phyloP scores from a whole-genome alignment of 2,797 vertebrate species.

The Coranthus polyacanthus region DNA sequence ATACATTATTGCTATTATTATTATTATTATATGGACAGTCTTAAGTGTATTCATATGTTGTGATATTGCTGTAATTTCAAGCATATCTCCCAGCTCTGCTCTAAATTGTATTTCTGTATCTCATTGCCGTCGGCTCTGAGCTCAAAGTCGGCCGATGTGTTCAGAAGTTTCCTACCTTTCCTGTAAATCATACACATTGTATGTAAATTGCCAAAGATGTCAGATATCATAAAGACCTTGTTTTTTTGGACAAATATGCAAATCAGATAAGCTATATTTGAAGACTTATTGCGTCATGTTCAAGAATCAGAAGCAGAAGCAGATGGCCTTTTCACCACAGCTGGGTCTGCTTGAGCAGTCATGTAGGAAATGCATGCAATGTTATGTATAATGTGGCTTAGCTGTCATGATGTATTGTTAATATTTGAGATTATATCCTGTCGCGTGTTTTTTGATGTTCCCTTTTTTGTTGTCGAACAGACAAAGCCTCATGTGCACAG shows the following conservation, averaged over 20 bases:
- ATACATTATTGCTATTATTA: too few relatives aligned
- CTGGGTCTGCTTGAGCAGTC: constrained; percentile 57
- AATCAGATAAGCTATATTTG: constrained; percentile 8
- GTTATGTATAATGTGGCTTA: constrained; percentile 29
- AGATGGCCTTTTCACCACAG: constrained; percentile 46
- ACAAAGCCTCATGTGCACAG: too few relatives aligned
- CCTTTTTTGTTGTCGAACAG: too few relatives aligned
- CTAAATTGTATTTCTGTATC: too few relatives aligned
- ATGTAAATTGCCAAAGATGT: neutral
- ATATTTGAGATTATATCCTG: constrained; percentile 16
- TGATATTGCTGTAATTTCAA: neutral
- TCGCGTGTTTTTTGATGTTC: constrained; percentile 16
- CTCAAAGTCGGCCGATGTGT: neutral
- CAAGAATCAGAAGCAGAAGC: constrained; percentile 26
- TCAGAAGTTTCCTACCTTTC: neutral
- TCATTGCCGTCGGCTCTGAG: too few relatives aligned
- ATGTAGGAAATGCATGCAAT: constrained; percentile 36
- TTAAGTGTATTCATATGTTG: neutral
- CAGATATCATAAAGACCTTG: neutral
- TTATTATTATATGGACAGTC: too few relatives aligned
- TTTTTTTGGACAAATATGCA: neutral
- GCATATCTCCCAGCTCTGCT: neutral
- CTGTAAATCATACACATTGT: neutral
- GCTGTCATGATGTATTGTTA: neutral
- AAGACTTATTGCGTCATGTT: constrained; percentile 3